Evolutionary conservation across 2,888 invertebrate genomes (phyloP), one percentile per base, ranked within the genome.

Genomic region (Gerris lacustris): DNA sequence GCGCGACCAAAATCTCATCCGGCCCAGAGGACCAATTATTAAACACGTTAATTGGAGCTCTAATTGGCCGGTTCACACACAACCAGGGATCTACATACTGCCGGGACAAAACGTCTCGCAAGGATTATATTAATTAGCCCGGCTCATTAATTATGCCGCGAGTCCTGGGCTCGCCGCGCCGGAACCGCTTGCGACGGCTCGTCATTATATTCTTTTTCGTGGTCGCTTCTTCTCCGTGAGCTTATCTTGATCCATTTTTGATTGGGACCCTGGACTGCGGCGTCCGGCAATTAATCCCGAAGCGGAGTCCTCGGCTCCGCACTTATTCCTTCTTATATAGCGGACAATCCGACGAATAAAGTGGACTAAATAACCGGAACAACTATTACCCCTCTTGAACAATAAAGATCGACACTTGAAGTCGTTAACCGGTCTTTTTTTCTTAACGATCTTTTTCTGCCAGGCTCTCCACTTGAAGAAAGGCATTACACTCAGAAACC

Each of bases 171-270:
- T 55, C 55, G 55, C 55, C 9, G 55, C 55, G 55, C 55, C 55
- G 55, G 55, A 55, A 55, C 55, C 11, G 15, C 55, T 55, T 55
- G 55, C 55, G 55, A 55, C 55, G 55, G 55, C 15, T 55, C 55
- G 55, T 55, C 55, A 55, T 55, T 55, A 55, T 55, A 55, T 11
- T 55, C 15, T 55, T 55, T 55, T 11, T 55, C 9, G 9, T 55
- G 11, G 55, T 55, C 55, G 9, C 55, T 55, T 55, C 55, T 55
- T 55, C 55, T 55, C 15, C 55, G 15, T 15, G 55, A 55, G 55
- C 55, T 55, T 55, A 55, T 55, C 55, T 55, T 55, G 55, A 55
- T 55, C 55, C 55, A 55, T 55, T 55, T 55, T 55, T 55, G 55
- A 55, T 55, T 55, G 55, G 55, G 15, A 15, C 9, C 55, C 55